A percentile compares a stretch with the other conserved stretches of the same genome.
phyloP scores from a whole-genome alignment of 2,888 invertebrate species.

The Phortica okadai region DNA sequence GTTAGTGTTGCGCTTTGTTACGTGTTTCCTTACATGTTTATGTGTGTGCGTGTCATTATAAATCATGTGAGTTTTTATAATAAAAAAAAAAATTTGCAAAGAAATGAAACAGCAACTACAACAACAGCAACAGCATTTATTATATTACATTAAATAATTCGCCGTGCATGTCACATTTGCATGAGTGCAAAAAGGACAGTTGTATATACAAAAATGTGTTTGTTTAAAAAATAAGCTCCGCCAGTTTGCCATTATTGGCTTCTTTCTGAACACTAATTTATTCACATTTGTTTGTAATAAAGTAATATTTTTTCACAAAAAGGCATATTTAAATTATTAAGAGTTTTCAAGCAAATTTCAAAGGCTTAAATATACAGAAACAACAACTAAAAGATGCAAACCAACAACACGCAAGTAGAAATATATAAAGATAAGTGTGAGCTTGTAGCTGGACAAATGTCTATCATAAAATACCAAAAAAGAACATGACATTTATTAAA shows the following conservation, averaged over 20 bases:
- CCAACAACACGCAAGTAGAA: not conserved
- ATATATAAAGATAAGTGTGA: not conserved
- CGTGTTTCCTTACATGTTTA: slow-evolving; percentile 39
- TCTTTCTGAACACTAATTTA: not conserved
- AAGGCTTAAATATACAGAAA: too few species aligned
- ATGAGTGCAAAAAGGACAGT: slow-evolving; percentile 4
- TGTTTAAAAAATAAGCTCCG: slow-evolving; percentile 17
- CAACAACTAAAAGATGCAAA: not conserved
- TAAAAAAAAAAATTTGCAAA: slow-evolving; percentile 39
- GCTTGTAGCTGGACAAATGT: too few species aligned
- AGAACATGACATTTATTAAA: slow-evolving; percentile 66
- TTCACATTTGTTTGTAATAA: not conserved
- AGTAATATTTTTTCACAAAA: not conserved
- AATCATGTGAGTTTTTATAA: not conserved
- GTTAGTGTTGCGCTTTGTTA: slow-evolving; percentile 53
- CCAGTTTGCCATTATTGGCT: slow-evolving; percentile 2
- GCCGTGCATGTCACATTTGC: not conserved
- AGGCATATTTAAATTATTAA: too few species aligned
- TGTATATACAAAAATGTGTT: not conserved
- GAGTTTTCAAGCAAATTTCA: too few species aligned
- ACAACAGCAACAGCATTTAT: not conserved
- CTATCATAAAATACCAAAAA: slow-evolving; percentile 33
- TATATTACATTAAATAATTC: too few species aligned
- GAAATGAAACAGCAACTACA: slow-evolving; percentile 17
- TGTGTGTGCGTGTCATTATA: not conserved